Base-by-base conservation (phyloP, 2,797 vertebrate genomes). In the Chrysocyon brachyurus region DNA sequence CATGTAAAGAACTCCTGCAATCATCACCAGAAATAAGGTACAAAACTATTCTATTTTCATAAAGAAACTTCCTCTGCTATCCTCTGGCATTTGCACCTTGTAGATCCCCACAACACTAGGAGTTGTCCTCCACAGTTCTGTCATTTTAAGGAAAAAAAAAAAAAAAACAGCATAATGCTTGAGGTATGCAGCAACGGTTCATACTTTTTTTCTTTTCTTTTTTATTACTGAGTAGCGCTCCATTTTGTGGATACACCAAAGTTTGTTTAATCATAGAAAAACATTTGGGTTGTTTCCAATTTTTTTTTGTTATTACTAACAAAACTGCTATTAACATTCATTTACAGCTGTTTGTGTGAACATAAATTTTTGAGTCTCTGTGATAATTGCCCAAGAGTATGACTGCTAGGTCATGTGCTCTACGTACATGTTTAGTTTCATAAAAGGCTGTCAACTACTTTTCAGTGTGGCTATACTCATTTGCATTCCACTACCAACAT, bases 361-460 rank as follows among this genome's bases (percentile, higher is more conserved):
- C 10, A 31, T 12, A 86, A 63, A 22, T 72, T 96, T 89, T 92
- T 82, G 57, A 12, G 88, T 96, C 12, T 88, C 33, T 72, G 16
- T 87, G 49, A 68, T 85, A 49, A 73, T 17, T 79, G 21, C 12
- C 36, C 24, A 79, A 78, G 61, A 93, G 5, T 89, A 6, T 64
- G 59, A 91, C 72, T 93, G 57, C 16, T 87, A 36, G 12, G 15
- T 75, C 28, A 89, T 31, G 15, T 79, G 10, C 2, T 75, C 40
- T 57, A 79, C 95, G 8, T n/a, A 8, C 21, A 33, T 90, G 52
- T 81, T 82, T 81, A 36, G 17, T 93, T 83, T 89, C 52, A 85
- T 11, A 92, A 84, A 64, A 96, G 46, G 86, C 31, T 59, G 52
- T 0, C 11, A 85, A 94, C 17, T 73, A 52, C 68, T 97, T 97